These are phyloP conservation scores for Ciona savignyi DNA, from an alignment of 23 tunicate genomes.

Conservation along the genomic window DNA sequence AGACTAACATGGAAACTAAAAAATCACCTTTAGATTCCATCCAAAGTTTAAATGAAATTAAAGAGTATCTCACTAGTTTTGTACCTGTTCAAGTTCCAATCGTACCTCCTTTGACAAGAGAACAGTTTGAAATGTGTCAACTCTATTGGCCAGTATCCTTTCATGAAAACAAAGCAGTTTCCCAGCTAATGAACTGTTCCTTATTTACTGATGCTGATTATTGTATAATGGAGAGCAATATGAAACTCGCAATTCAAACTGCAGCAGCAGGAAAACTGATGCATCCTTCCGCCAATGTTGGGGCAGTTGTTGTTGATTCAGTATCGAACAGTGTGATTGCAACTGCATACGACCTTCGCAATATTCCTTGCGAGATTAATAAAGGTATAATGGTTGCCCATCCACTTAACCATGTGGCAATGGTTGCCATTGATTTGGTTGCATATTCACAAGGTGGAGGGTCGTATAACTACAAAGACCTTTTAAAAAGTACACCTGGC, in stretches of 20 bases:
- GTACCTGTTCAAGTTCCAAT: slow-evolving; percentile 29
- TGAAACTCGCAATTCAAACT: slow-evolving; percentile 26
- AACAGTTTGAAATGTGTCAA: slow-evolving; percentile 71
- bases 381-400: slow-evolving; percentile 7
- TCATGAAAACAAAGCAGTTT: slow-evolving; percentile 71
- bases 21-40: background rate
- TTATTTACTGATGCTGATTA: slow-evolving; percentile 33
- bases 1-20: background rate
- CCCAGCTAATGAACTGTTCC: slow-evolving; percentile 31
- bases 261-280: slow-evolving; percentile 10
- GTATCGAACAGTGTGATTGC: slow-evolving; percentile 23
- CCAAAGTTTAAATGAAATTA: slow-evolving; percentile 2
- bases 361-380: slow-evolving; percentile 1
- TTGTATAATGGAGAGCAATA: slow-evolving; percentile 12
- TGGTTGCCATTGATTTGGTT: slow-evolving; percentile 81
- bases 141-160: slow-evolving; percentile 82
- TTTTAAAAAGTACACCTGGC: background rate
- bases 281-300: background rate
- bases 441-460: slow-evolving; percentile 84
- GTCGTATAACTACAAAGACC: slow-evolving; percentile 16
- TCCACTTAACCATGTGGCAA: slow-evolving; percentile 54
- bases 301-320: slow-evolving; percentile 57
- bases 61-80: slow-evolving; percentile 3
- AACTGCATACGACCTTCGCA: slow-evolving; percentile 37
- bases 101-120: slow-evolving; percentile 50